Percentiles rank a stretch among this genome's conserved stretches.
phyloP scores from a whole-genome alignment of 2,113 vertebrate genomes.

The Macroglossus sobrinus region DNA sequence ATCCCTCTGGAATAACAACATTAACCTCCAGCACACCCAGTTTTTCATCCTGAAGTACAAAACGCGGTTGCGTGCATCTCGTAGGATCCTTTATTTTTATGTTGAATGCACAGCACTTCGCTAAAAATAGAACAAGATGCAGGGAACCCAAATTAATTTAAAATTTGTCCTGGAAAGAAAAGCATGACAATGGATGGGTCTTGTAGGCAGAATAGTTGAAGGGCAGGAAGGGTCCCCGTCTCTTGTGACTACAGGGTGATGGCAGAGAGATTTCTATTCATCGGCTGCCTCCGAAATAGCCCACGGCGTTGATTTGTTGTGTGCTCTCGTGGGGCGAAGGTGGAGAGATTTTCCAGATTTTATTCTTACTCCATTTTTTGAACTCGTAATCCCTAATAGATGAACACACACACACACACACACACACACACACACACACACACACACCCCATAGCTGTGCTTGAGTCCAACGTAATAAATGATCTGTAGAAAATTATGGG shows the following conservation, averaged over 20 bases:
- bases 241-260: conserved; percentile 28
- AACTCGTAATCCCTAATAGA: neutral
- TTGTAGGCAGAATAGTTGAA: conserved; percentile 50
- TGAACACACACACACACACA: neutral
- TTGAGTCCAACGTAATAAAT: neutral
- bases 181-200: conserved; percentile 36
- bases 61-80: conserved; percentile 68
- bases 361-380: conserved; percentile 31
- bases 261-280: conserved; percentile 48
- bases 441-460: neutral
- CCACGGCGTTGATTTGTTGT: conserved; percentile 32
- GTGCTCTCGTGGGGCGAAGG: neutral
- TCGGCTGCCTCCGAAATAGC: neutral
- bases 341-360: conserved; percentile 8
- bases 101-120: conserved; percentile 51
- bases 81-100: conserved; percentile 74
- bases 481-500: neutral
- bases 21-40: conserved; percentile 78
- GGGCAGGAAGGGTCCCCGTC: neutral
- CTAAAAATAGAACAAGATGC: conserved; percentile 62
- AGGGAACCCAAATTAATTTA: conserved; percentile 74
- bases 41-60: conserved; percentile 77
- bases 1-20: conserved; percentile 79
- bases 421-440: neutral
- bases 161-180: conserved; percentile 38